These are phyloP conservation scores for Sialia sialis DNA, from an alignment of 2,113 vertebrate species.

Conservation along the genomic window DNA sequence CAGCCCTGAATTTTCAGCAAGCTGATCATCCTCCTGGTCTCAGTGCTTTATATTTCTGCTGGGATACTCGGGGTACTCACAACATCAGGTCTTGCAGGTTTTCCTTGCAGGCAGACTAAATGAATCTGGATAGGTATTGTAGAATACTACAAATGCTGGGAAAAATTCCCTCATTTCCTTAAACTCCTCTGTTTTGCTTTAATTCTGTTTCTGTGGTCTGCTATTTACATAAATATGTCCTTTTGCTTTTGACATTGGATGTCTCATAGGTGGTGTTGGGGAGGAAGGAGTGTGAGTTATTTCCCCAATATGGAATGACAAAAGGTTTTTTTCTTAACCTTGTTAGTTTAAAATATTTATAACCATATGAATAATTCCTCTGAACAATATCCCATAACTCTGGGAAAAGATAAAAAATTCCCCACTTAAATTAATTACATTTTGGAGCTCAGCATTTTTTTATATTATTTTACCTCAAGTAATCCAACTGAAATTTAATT, in stretches of 20 bases:
- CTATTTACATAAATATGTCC: background rate
- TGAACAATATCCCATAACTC: background rate
- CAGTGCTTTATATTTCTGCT: background rate
- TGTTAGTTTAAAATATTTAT: constrained; percentile 20
- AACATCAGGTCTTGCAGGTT: background rate
- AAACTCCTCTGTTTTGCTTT: background rate
- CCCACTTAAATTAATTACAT: constrained; percentile 23
- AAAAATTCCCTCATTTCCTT: background rate
- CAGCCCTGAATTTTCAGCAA: background rate
- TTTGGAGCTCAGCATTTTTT: background rate
- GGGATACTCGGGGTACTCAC: background rate
- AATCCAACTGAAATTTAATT: constrained; percentile 3
- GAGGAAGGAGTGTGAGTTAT: background rate
- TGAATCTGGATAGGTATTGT: background rate
- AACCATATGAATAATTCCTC: constrained; percentile 4
- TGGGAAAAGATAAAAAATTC: background rate
- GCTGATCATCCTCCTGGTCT: background rate
- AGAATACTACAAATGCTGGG: background rate
- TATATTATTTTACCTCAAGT: background rate
- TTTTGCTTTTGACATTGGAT: background rate
- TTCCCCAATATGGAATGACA: background rate
- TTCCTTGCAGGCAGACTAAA: background rate
- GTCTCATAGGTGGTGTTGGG: background rate
- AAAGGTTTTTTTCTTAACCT: background rate
- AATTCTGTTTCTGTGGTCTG: background rate